Evolutionary conservation across 2,888 invertebrate genomes (phyloP), one percentile per base, ranked within the genome.

Genomic region (Amphipoea oculea): DNA sequence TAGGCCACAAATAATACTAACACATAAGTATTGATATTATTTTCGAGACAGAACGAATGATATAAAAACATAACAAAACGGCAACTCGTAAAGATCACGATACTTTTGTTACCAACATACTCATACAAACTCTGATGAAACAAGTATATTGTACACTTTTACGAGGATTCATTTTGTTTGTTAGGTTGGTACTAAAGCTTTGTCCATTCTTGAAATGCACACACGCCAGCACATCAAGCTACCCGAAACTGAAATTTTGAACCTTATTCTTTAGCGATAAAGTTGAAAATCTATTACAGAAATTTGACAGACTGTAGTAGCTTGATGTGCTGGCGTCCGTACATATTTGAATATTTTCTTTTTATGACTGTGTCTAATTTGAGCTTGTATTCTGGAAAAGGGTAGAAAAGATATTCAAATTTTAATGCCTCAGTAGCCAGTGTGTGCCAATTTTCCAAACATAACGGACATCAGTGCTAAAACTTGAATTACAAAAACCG

Each of bases 121-220:
- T 0, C 11, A 12, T 12, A 76, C 73, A 71, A 81, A 74, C 20
- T 65, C 17, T 77, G 66, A 76, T 84, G 78, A 76, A 78, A 76
- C 63, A 11, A 40, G 45, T 60, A 36, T 63, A 48, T 42, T 63
- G 36, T 57, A 60, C 60, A 68, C 68, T 76, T 85, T 81, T 86
- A 81, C 63, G 77, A 80, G 66, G 29, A n/a, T 76, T 45, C 72
- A 82, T 79, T 81, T 79, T 29, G 14, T 72, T 45, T 63, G 57
- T 76, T 71, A 60, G n/a, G 42, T 72, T 42, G 62, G 63, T 45
- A 68, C 48, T 51, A 48, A 63, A 36, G n/a, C 12, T 63, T n/a
- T 51, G 45, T 63, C 63, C 42, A n/a, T 60, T 66, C 40, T 54
- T 36, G 20, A 51, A 63, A 67, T 51, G 40, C 54, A 45, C 45